Evolutionary conservation across 2,888 invertebrate species (phyloP), one percentile per base, ranked within the genome.

Genomic region (Linnaemya vulpina): DNA sequence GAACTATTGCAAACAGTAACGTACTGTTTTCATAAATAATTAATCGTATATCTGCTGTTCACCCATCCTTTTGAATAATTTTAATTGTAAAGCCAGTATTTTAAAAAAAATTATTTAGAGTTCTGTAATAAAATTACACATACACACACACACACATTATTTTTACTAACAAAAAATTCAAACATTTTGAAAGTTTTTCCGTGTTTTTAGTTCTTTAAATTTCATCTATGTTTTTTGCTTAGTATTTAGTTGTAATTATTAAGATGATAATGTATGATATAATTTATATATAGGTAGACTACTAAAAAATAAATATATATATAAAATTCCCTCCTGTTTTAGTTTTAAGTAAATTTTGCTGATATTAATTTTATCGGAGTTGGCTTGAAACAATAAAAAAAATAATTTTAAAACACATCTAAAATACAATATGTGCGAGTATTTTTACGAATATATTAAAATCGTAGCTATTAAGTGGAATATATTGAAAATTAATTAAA

Each of bases 81-180:
- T 5, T 30, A 3, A 30, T 3, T 30, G 2, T 30, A 84, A 84
- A 84, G 77, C 84, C 84, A 84, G 84, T 84, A 84, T 84, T 84
- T 84, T 68, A 77, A 65, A 83, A 79, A 15, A 25, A 55, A 53
- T 53, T 53, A 22, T 53, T 55, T 30, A 11, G 25, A 83, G 76
- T 58, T 71, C 65, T 55, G 40, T 67, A 67, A 67, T 67, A 83
- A 70, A 63, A 11, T 11, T 22, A 53, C 17, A 46, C 10, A 10
- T 55, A 53, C 30, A 46, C n/a, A 53, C 17, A 1, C 63, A n/a
- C n/a, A n/a, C 55, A 53, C 17, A 53, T 38, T 55, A 15, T 51
- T 71, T 25, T 38, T 38, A 13, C 0, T 58, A 49, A 35, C 15
- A 70, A 75, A 58, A 35, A 20, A 30, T 43, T 15, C 22, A 43